Conservation (phyloP, 2,113 vertebrate genomes). For the Zootoca vivipara region DNA sequence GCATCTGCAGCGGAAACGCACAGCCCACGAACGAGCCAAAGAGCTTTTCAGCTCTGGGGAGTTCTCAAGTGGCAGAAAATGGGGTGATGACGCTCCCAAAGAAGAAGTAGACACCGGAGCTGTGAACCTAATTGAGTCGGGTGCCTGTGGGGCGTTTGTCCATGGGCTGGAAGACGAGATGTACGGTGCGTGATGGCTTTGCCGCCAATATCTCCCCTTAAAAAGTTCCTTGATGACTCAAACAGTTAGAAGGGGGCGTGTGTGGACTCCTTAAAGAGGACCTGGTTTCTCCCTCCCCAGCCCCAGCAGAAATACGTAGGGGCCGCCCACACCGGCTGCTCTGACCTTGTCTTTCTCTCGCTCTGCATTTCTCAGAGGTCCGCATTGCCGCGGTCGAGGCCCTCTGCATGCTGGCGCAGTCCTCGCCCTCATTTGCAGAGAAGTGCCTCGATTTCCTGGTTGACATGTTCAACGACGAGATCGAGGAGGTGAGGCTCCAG, state of each 20-base stretch:
- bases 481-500: constrained; percentile 95
- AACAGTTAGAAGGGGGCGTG: too few relatives aligned
- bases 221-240: not conserved
- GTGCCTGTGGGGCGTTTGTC: constrained; percentile 96
- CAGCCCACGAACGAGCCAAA: constrained; percentile 94
- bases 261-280: not conserved
- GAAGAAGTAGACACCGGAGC: constrained; percentile 92
- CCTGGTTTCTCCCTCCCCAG: not conserved
- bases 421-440: constrained; percentile 90
- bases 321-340: not conserved
- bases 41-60: constrained; percentile 96
- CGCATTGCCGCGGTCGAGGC: constrained; percentile 95
- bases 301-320: not conserved
- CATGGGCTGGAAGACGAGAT: constrained; percentile 98
- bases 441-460: constrained; percentile 98
- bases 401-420: constrained; percentile 89
- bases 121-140: constrained; percentile 94
- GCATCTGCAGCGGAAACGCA: constrained; percentile 87
- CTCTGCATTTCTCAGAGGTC: constrained; percentile 82
- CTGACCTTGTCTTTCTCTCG: not conserved
- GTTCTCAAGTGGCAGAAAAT: constrained; percentile 95
- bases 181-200: constrained; percentile 84
- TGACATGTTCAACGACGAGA: constrained; percentile 99
- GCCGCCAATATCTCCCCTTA: not conserved
- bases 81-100: constrained; percentile 96